A percentile compares a stretch with the other conserved stretches of the same genome.
These are phyloP conservation scores for Menura novaehollandiae DNA, from an alignment of 2,113 vertebrate species.

Conservation along the genomic window DNA sequence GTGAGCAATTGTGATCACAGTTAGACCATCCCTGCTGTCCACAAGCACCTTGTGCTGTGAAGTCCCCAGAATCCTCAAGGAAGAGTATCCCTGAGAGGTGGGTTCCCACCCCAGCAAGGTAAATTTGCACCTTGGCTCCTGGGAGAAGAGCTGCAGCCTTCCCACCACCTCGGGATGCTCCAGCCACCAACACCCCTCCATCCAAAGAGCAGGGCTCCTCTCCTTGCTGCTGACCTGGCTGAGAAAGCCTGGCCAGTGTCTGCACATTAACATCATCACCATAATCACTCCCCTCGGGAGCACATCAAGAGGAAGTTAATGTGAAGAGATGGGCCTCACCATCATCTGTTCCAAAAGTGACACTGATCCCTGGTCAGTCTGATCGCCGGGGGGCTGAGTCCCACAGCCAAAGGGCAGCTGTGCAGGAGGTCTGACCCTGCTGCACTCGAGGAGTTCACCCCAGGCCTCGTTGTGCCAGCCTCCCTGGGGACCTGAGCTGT, in stretches of 20 bases:
- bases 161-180: rapidly evolving
- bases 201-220: not conserved
- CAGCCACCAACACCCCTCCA: not conserved
- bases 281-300: not conserved
- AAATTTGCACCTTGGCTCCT: not conserved
- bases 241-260: not conserved
- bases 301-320: not conserved
- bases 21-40: not conserved
- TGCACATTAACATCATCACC: not conserved
- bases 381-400: not conserved
- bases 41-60: not conserved
- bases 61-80: not conserved
- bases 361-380: slow-evolving; percentile 19
- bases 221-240: not conserved
- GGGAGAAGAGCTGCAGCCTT: not conserved
- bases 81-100: not conserved
- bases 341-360: slow-evolving; percentile 5
- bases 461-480: rapidly evolving
- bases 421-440: not conserved
- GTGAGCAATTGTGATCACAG: not conserved
- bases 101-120: not conserved
- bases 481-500: slow-evolving; percentile 11
- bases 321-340: not conserved
- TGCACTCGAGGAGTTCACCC: not conserved
- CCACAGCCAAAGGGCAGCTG: not conserved